Conservation (phyloP, 2,797 vertebrate genomes). For the Graptemys geographica region DNA sequence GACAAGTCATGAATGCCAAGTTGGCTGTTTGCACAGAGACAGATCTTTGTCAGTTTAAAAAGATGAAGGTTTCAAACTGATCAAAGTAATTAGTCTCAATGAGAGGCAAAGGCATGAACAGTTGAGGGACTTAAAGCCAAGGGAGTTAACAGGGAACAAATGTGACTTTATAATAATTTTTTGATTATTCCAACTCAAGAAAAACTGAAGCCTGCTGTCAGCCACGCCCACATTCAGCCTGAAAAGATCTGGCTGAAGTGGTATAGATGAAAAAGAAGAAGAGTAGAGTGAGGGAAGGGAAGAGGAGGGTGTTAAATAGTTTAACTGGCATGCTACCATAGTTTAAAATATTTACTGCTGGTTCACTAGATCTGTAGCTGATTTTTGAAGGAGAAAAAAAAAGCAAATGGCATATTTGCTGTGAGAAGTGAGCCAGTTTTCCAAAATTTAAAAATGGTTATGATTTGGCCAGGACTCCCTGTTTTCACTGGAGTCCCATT, state of each 20-base stretch:
- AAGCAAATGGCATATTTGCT: neutral
- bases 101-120: neutral
- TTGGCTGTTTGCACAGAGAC: neutral
- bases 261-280: neutral
- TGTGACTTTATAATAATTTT: accelerated
- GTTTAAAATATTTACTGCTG: neutral
- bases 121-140: neutral
- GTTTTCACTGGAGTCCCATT: neutral
- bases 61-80: neutral
- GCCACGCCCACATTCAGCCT: neutral
- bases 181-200: neutral
- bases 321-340: neutral
- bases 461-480: neutral
- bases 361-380: neutral
- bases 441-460: neutral
- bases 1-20: neutral
- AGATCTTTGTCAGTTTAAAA: neutral
- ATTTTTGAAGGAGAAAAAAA: neutral
- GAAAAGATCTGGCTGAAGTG: neutral
- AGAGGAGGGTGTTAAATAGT: neutral
- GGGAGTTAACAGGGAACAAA: neutral
- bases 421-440: neutral
- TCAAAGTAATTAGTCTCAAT: neutral
- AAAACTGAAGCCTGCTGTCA: neutral
- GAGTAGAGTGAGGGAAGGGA: neutral